These are phyloP conservation scores for Hoplostethus mediterraneus DNA, from an alignment of 2,797 vertebrate genomes.

Conservation along the genomic window DNA sequence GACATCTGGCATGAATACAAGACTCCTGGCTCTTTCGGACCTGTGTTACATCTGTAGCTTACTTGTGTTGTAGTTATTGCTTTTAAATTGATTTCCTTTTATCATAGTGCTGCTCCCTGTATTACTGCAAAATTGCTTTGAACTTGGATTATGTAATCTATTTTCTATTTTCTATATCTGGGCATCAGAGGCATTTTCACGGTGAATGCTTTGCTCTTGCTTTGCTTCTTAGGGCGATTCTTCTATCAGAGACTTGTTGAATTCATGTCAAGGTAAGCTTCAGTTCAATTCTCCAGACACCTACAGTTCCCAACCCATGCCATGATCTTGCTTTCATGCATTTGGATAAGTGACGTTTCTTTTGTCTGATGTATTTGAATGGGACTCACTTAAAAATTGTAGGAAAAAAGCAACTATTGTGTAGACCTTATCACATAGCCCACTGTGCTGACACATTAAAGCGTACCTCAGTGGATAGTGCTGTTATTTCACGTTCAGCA, in stretches of 20 bases:
- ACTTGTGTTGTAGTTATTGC: background rate
- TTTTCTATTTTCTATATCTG: background rate
- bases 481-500: constrained; percentile 35
- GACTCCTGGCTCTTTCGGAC: background rate
- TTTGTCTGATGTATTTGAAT: constrained; percentile 8
- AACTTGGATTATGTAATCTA: background rate
- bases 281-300: background rate
- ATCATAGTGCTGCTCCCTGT: background rate
- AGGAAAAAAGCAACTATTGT: background rate
- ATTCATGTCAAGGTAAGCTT: constrained; percentile 94
- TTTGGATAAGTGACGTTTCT: constrained; percentile 3
- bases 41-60: background rate
- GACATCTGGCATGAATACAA: background rate
- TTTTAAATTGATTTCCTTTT: background rate
- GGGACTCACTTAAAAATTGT: background rate
- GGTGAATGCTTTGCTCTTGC: constrained; percentile 14
- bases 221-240: constrained; percentile 86
- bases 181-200: background rate
- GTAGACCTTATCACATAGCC: background rate
- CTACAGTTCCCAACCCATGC: background rate
- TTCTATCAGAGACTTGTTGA: constrained; percentile 98
- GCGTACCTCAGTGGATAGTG: background rate
- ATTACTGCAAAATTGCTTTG: background rate
- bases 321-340: background rate
- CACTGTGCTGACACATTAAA: constrained; percentile 5